Evolutionary conservation across 1,140 invertebrate genomes (phyloP), one percentile per base, ranked within the genome.

Genomic region (Lerema accius): DNA sequence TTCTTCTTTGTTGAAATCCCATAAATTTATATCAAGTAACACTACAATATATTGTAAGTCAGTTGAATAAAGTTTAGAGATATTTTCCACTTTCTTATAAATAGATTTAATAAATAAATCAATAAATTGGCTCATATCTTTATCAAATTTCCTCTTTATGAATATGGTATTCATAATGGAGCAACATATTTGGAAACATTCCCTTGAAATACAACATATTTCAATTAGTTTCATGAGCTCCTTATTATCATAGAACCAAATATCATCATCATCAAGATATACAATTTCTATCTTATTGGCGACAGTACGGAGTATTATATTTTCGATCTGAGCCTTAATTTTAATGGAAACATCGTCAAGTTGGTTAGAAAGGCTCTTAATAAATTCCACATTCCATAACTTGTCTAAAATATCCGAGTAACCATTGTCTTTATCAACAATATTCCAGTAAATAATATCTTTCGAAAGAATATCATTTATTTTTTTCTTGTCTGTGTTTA

Each of bases 171-270:
- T 86, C 7, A 87, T 59, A 61, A 87, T 78, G 16, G 66, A 64
- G 48, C 42, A 71, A 56, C 84, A 82, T 23, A 86, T 84, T 75
- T 88, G 82, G 48, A 85, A 90, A 55, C 85, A 84, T 35, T 73
- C 48, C 11, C 71, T 10, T 26, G 82, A 86, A 26, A 61, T 32
- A 17, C 64, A 43, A 73, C 78, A 76, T 16, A 65, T 76, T 56
- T 71, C 71, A 10, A 82, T 16, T 45, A 90, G 56, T 11, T 65
- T 56, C n/a, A 61, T 53, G 13, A 77, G 51, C 9, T 63, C 7
- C 6, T 66, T 15, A 65, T 76, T 61, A n/a, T 42, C 11, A 32
- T 23, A 49, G 13, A 73, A 72, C 11, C 84, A 35, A 13, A 64
- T 56, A 7, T 73, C 55, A 11, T 82, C 14, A 58, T 82, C 51